Conservation (phyloP, 2,113 vertebrate species). For the Dissostichus mawsoni region DNA sequence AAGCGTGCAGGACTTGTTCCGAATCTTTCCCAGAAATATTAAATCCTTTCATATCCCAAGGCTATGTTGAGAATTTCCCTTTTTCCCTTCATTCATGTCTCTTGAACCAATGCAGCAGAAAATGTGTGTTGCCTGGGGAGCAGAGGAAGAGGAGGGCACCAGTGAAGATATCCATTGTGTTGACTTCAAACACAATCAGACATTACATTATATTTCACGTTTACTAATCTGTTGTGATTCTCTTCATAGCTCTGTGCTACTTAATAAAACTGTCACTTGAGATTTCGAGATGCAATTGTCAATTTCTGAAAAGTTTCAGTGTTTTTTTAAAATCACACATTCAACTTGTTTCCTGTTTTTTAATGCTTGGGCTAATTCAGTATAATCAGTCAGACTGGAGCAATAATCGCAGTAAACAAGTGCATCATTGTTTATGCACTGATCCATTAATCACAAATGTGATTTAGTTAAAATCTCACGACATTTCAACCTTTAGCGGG, state of each 20-base stretch:
- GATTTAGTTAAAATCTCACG: slow-evolving; percentile 62
- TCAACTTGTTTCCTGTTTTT: not conserved
- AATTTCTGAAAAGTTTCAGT: not conserved
- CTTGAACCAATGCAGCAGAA: slow-evolving; percentile 52
- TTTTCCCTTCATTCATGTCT: slow-evolving; percentile 49
- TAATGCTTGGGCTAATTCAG: slow-evolving; percentile 14
- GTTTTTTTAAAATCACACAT: slow-evolving; percentile 15
- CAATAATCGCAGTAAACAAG: slow-evolving; percentile 58
- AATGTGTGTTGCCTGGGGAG: slow-evolving; percentile 47
- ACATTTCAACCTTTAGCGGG: slow-evolving; percentile 63
- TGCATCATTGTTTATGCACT: slow-evolving; percentile 43
- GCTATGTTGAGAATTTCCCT: slow-evolving; percentile 42
- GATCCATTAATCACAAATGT: slow-evolving; percentile 69
- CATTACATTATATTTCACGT: slow-evolving; percentile 49
- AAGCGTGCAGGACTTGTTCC: slow-evolving; percentile 32
- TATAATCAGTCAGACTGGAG: slow-evolving; percentile 17
- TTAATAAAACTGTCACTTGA: slow-evolving; percentile 12
- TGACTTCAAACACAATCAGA: slow-evolving; percentile 42
- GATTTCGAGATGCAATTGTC: not conserved
- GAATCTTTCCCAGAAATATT: slow-evolving; percentile 55
- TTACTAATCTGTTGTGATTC: slow-evolving; percentile 49
- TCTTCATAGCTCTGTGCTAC: slow-evolving; percentile 7
- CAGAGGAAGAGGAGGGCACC: slow-evolving; percentile 44
- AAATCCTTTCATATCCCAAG: slow-evolving; percentile 58
- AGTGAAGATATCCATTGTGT: slow-evolving; percentile 44